Evolutionary conservation across 2,113 vertebrate species (phyloP), one percentile per base, ranked within the genome.

Genomic region (Campylomormyrus tamandua): DNA sequence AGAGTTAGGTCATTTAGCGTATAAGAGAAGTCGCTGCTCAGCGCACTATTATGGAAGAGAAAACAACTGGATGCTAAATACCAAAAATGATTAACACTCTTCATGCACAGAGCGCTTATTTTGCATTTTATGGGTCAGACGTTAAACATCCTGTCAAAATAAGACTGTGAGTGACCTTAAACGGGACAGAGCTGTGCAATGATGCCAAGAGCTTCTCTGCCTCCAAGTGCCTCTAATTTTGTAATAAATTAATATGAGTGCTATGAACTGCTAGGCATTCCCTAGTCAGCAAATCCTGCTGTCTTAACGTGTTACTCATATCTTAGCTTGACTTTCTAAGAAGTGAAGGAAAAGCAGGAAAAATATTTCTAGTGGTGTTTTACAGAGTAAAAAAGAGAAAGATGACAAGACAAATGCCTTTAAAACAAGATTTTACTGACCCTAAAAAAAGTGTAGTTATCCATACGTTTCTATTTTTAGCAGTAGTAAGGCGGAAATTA

Each of bases 401-500:
- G 48, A 74, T 48, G 89, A 91, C 88, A 62, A 77, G 80, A 91
- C 87, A 90, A 88, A 90, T 88, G 89, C 88, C 90, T 88, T 87
- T 24, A 53, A 56, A 90, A 83, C 39, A 46, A 56, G n/a, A 62
- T 90, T 90, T 90, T 88, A 90, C 74, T 62, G 83, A 24, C 35
- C 17, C 87, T 92, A 90, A 91, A 50, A 85, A 91, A 91, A 42
- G 58, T 45, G 86, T 58, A n/a, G 62, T 88, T 90, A 42, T 83
- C 86, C 49, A 83, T 24, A 46, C 0, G 27, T 31, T 70, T n/a
- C 56, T 83, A 77, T 91, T 48, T 89, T 92, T 89, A 83, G 66
- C 42, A 83, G 90, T 87, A 88, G 83, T 87, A 50, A 88, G 27
- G 85, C 42, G 83, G 87, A 89, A 88, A 90, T 91, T 89, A 94